phyloP scores from a whole-genome alignment of 2,888 invertebrate genomes.

The Lasioglossum oenotherae region DNA sequence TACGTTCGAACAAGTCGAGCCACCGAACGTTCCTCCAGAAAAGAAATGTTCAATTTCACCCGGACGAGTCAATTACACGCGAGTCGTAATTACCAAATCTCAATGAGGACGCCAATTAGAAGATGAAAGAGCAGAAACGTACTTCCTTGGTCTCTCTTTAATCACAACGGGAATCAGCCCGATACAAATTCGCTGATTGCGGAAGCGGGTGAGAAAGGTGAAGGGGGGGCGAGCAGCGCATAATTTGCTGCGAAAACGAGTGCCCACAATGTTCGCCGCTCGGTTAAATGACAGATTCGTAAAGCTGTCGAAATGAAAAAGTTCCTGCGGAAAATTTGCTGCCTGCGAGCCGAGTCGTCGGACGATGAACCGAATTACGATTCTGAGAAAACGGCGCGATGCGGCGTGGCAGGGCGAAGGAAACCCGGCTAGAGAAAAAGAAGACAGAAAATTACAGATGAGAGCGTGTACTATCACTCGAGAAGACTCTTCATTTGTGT shows the following conservation, averaged over 20 bases:
- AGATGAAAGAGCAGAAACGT: neutral
- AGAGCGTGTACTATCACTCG: constrained; percentile 68
- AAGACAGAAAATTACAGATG: constrained; percentile 77
- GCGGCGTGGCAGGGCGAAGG: neutral
- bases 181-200: constrained; percentile 47
- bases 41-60: neutral
- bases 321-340: constrained; percentile 50
- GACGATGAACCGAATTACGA: constrained; percentile 49
- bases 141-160: constrained; percentile 28
- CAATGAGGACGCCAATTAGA: neutral
- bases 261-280: constrained; percentile 46
- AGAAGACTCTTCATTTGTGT: constrained; percentile 50
- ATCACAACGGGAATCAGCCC: constrained; percentile 28
- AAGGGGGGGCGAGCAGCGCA: constrained; percentile 58
- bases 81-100: neutral
- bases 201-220: neutral
- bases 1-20: neutral
- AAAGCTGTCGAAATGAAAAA: constrained; percentile 72
- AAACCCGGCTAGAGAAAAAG: constrained; percentile 24
- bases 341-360: constrained; percentile 26
- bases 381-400: constrained; percentile 19
- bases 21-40: neutral
- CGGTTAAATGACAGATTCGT: constrained; percentile 73
- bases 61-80: neutral
- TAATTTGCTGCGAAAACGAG: constrained; percentile 70